Base-by-base conservation (phyloP, 2,113 vertebrate species). In the Lasiurus cinereus region DNA sequence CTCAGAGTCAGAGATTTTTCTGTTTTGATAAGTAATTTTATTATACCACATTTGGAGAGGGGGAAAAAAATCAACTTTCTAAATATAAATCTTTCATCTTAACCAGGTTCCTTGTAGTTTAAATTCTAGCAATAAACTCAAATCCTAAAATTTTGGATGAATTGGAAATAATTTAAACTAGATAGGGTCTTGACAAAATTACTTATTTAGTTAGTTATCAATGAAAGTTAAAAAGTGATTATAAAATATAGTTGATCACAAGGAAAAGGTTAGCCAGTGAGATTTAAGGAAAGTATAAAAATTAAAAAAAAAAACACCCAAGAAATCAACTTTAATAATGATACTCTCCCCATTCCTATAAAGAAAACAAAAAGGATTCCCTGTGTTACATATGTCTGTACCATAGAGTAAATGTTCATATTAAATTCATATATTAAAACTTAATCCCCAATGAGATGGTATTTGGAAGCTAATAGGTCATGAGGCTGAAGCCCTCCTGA, bases 71-170 rank as follows among this genome's bases (percentile, higher is more conserved):
- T 56, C 16, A 92, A 67, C 46, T 95, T 92, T 83, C 39, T 66
- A 85, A 94, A 92, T 90, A 62, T 48, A 88, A 95, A 94, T 52
- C 50, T 95, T 88, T 82, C 33, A 91, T 83, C 21, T 93, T 96
- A 91, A 70, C 14, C 2, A 76, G 73, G 24, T 78, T 91, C 46
- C 22, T 69, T 21, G 70, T 11, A 74, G 56, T 93, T 96, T 93
- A 50, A 79, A 91, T 88, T 93, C 43, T 39, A 93, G 21, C 39
- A 73, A 31, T 87, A 62, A 66, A 82, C n/a, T 91, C 82, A 93
- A 76, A 87, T 50, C 27, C 27, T 3, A 48, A 66, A 92, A 94
- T 85, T 90, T 36, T 50, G 74, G 67, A 62, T 95, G 31, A 90
- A 18, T 8, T 94, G 21, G 24, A 94, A 95, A 94, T 82, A 79